phyloP scores from a whole-genome alignment of 2,888 invertebrate species.

The Xestia c-nigrum region DNA sequence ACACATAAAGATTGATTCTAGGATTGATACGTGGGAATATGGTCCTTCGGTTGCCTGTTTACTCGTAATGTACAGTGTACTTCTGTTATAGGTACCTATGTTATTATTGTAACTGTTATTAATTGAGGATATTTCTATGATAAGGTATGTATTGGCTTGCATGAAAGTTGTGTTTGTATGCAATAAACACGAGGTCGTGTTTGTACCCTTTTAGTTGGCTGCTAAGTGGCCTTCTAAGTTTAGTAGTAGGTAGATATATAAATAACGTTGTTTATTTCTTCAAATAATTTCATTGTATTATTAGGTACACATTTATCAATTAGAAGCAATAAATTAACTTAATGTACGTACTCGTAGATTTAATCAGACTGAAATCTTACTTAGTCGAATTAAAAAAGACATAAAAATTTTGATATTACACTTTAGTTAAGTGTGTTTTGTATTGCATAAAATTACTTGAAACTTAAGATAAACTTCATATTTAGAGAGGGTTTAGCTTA shows the following conservation, averaged over 20 bases:
- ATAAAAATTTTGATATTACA: conserved; percentile 26
- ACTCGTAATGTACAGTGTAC: conserved; percentile 53
- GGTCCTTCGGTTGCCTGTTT: conserved; percentile 48
- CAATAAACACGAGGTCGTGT: conserved; percentile 33
- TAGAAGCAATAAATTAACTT: conserved; percentile 27
- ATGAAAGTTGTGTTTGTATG: conserved; percentile 34
- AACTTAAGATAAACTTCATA: conserved; percentile 24
- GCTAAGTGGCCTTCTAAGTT: conserved; percentile 39
- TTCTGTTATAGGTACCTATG: conserved; percentile 31
- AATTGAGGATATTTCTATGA: conserved; percentile 35
- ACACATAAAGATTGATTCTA: conserved; percentile 60
- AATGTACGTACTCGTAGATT: conserved; percentile 19
- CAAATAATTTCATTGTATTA: conserved; percentile 26
- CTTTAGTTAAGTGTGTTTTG: conserved; percentile 16
- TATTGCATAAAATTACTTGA: conserved; percentile 29
- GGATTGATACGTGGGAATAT: conserved; percentile 41
- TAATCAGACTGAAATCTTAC: conserved; percentile 49
- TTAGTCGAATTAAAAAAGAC: conserved; percentile 56
- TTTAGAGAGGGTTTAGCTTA: conserved; percentile 9
- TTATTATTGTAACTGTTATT: conserved; percentile 46
- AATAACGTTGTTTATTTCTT: conserved; percentile 27
- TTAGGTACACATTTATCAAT: conserved; percentile 17
- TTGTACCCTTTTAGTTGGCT: conserved; percentile 34
- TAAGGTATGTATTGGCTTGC: conserved; percentile 33
- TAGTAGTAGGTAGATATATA: conserved; percentile 11